These are phyloP conservation scores for Daboia siamensis DNA, from an alignment of 2,113 vertebrate genomes.

Conservation along the genomic window DNA sequence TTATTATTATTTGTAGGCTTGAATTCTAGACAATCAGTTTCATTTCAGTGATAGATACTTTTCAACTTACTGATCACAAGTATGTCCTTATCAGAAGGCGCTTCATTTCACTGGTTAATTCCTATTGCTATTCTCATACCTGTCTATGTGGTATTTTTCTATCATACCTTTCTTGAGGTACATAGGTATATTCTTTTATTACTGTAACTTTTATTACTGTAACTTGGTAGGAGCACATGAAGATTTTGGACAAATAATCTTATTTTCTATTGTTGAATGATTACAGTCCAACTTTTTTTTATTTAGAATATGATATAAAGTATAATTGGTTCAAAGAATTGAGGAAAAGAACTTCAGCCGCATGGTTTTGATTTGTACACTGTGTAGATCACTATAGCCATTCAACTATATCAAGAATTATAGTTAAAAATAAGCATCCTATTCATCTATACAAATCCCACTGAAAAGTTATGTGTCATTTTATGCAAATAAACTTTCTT, in stretches of 20 bases:
- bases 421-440: neutral
- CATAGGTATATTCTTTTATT: neutral
- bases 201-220: neutral
- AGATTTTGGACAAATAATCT: neutral
- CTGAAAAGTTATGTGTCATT: neutral
- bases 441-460: neutral
- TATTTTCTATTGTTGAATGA: neutral
- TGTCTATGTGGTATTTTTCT: neutral
- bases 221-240: neutral
- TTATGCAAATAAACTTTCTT: neutral
- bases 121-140: neutral
- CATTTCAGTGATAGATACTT: neutral
- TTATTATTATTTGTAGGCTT: neutral
- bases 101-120: neutral
- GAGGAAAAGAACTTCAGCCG: neutral
- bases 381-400: neutral
- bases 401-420: neutral
- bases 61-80: neutral
- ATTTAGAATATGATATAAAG: neutral
- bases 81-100: neutral
- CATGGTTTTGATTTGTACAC: neutral
- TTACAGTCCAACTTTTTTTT: neutral
- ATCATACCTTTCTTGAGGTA: neutral
- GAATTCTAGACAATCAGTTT: neutral
- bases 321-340: neutral